Evolutionary conservation across 1,140 invertebrate species (phyloP).

Genomic region (Cheumatopsyche charites): DNA sequence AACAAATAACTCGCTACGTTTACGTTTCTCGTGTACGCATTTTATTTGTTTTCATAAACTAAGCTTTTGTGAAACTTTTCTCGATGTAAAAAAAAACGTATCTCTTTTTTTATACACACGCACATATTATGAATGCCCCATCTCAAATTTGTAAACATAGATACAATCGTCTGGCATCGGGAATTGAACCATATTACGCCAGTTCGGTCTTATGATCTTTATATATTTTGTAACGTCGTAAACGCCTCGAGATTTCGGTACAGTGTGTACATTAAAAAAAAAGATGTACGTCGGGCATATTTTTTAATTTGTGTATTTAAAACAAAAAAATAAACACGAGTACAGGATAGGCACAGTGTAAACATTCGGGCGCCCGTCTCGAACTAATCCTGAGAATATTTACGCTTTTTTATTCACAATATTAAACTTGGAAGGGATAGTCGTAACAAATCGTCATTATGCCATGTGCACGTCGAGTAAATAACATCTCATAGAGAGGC

Average conservation of each 20-base stretch:
- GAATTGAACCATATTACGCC: constrained; percentile 3
- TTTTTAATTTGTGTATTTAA: constrained; percentile 24
- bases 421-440: too few relatives aligned
- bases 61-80: constrained; percentile 19
- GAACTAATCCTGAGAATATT: constrained; percentile 25
- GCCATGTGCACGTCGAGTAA: too few relatives aligned
- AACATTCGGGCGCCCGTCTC: not conserved
- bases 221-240: constrained; percentile 9
- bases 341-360: constrained; percentile 9
- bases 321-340: constrained; percentile 12
- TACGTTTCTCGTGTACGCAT: constrained; percentile 5
- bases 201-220: constrained; percentile 12
- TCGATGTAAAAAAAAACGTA: too few relatives aligned
- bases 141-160: constrained; percentile 12
- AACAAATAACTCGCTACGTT: constrained; percentile 1
- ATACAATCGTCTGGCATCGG: constrained; percentile 22
- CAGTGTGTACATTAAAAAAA: constrained; percentile 4
- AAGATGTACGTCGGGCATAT: constrained; percentile 7
- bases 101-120: not conserved
- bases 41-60: constrained; percentile 9
- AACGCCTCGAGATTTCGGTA: not conserved
- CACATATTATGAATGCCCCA: constrained; percentile 16
- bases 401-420: not conserved
- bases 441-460: too few relatives aligned
- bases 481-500: too few relatives aligned